Conservation (phyloP, 1,140 invertebrate species). For the Drosophila nebulosa region DNA sequence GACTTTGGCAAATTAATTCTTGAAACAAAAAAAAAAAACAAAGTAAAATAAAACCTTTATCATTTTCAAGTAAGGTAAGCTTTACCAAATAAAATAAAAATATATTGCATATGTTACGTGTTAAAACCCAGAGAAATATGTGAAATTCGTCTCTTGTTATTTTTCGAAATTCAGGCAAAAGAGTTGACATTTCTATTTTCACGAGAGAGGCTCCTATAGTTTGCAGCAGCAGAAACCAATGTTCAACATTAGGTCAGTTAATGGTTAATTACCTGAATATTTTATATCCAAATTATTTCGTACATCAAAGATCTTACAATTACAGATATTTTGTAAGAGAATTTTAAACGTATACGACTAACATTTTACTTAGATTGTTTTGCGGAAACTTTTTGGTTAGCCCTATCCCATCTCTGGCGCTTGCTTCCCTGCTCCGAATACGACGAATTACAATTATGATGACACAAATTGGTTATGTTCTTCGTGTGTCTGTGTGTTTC, state of each 20-base stretch:
- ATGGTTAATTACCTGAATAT: no score
- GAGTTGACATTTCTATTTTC: constrained; percentile 32
- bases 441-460: constrained; percentile 74
- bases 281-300: no score
- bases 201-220: background rate
- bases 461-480: constrained; percentile 78
- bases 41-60: background rate
- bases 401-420: background rate
- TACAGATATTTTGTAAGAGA: background rate
- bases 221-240: background rate
- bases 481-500: constrained; percentile 28
- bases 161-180: constrained; percentile 13
- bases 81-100: background rate
- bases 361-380: background rate
- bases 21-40: background rate
- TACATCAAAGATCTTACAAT: background rate
- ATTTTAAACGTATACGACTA: background rate
- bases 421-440: constrained; percentile 1
- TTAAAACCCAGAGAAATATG: constrained; percentile 29
- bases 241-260: no score
- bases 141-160: constrained; percentile 20
- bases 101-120: constrained; percentile 33
- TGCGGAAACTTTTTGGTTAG: background rate
- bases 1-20: constrained; percentile 32
- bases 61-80: background rate